Conservation (phyloP, 2,888 invertebrate genomes). For the Zelleria hepariella region DNA sequence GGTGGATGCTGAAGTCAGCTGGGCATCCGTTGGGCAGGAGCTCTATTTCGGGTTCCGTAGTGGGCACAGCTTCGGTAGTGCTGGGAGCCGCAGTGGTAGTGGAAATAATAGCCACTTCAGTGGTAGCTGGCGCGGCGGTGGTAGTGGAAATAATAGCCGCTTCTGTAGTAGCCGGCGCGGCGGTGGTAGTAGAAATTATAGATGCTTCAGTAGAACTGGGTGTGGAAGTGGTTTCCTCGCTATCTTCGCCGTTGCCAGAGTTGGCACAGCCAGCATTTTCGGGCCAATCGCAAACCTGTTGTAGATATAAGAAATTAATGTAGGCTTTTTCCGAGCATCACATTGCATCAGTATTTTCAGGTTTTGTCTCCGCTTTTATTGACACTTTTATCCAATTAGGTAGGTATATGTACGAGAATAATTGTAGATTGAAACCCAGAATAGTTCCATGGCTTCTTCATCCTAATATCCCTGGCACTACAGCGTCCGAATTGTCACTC, state of each 20-base stretch:
- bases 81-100: background rate
- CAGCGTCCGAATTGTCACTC: too few species aligned
- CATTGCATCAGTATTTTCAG: too few species aligned
- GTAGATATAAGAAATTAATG: background rate
- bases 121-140: background rate
- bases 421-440: too few species aligned
- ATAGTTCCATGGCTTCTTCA: too few species aligned
- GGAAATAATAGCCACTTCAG: background rate
- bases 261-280: slow-evolving; percentile 15
- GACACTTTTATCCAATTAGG: too few species aligned
- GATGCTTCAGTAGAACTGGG: background rate
- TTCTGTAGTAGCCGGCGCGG: background rate
- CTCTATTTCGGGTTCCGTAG: background rate
- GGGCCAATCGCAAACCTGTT: slow-evolving; percentile 19
- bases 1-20: slow-evolving; percentile 20
- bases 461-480: too few species aligned
- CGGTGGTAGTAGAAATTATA: background rate
- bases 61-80: background rate
- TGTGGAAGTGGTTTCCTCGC: background rate
- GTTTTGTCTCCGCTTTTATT: too few species aligned
- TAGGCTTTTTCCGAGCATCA: too few species aligned
- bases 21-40: slow-evolving; percentile 27
- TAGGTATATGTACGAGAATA: too few species aligned
- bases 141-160: background rate
- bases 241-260: background rate